Evolutionary conservation across 2,113 vertebrate genomes (phyloP), one percentile per base, ranked within the genome.

Genomic region (Irena cyanogastra): DNA sequence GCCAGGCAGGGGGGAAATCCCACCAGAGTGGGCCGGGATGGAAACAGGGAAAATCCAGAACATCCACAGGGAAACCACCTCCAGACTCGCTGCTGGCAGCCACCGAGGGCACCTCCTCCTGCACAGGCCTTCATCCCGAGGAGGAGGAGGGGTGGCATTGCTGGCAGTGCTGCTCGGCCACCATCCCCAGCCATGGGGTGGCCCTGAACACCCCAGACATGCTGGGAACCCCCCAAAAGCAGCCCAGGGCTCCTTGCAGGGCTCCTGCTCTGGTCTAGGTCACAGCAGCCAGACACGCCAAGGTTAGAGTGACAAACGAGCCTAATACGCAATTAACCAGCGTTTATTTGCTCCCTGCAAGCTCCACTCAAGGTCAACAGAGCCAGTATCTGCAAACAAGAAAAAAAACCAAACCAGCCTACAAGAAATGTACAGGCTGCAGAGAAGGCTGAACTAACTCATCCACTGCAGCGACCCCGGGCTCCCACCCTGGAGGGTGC

Each of bases 331-430:
- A 89, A 80, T 93, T 85, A 94, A 47, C 78, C 20, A 74, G 70
- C 78, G 3, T 89, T 92, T 95, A 96, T 95, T 96, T 94, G 95
- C 90, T 74, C 81, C 87, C 85, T 74, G 83, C 89, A 31, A 77
- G 83, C 94, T 39, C 45, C 76, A 75, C 16, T 92, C 83, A 87
- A 95, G 95, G 96, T 93, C 95, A 86, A 13, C 75, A 77, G 45
- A 81, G 93, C 78, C 3, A 0, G 19, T 45, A 88, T 91, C 91
- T 61, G 87, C 47, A 50, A 89, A 59, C 2, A 15, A 56, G 39
- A 7, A 26, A 17, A 42, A 59, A 69, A 66, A 37, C n/a, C n/a
- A 76, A 50, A 10, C 1, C 54, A 41, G 53, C 57, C 53, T 23
- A 20, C 23, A 44, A 21, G 52, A 78, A 90, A 92, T 87, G 6